Evolutionary conservation across 2,888 invertebrate species (phyloP), one percentile per base, ranked within the genome.

Genomic region (Hoplodrina ambigua): DNA sequence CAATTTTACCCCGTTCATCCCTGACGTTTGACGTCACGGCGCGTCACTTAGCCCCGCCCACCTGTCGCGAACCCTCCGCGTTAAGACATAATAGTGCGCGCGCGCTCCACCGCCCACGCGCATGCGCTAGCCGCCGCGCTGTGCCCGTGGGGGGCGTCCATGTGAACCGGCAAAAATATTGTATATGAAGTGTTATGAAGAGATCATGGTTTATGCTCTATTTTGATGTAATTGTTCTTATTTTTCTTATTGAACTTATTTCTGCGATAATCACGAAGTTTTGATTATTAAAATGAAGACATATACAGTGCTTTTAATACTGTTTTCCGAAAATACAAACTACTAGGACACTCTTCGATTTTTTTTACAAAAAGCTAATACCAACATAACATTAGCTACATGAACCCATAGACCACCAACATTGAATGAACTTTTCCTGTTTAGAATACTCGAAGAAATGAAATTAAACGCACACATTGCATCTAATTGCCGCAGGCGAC

Each of bases 21-120:
- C 92, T 93, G 75, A 70, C 72, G 53, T 64, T 13, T 84, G 88
- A 89, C 90, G 91, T 92, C 91, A 92, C 81, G 81, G 76, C 83
- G 88, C 92, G 91, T 94, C 93, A 91, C 87, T 67, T 71, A 69
- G 92, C 92, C 92, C 89, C 95, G 89, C 95, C 95, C 93, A 94
- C 94, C 94, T 95, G 95, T 94, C 95, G 93, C 91, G 89, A 87
- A 90, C 90, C 87, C 89, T 91, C 87, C 88, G 88, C 91, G 93
- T 93, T 94, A 94, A 93, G 93, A 93, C 94, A 90, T 94, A 93
- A 94, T 93, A 89, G 91, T 89, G 90, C 88, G 91, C 91, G 89
- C 88, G 90, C 82, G 82, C 82, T 77, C 78, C 77, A 86, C 89
- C 90, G 90, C 92, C 91, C 93, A 91, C 92, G 90, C 87, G 90